phyloP scores from a whole-genome alignment of 2,113 vertebrate genomes.

The Myodes glareolus region DNA sequence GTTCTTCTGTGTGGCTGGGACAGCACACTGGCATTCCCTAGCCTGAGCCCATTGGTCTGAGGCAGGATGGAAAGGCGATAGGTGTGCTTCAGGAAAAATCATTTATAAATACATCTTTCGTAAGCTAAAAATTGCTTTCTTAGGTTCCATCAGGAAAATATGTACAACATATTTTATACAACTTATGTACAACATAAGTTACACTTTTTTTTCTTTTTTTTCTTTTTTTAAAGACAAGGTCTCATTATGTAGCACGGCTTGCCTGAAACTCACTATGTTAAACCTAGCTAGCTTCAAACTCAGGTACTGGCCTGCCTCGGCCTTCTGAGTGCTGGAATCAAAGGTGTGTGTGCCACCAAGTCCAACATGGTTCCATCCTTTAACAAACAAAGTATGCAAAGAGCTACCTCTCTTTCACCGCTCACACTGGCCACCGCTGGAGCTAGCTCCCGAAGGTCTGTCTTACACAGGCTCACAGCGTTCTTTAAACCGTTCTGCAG shows the following conservation, averaged over 20 bases:
- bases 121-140: background rate
- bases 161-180: background rate
- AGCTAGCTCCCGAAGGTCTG: background rate
- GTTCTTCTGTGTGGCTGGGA: background rate
- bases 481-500: background rate
- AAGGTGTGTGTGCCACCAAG: background rate
- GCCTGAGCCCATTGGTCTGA: background rate
- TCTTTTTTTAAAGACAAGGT: too few species aligned
- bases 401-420: background rate
- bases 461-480: background rate
- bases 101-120: background rate
- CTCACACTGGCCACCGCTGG: background rate
- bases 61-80: background rate
- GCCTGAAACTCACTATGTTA: background rate
- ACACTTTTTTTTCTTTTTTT: background rate
- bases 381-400: background rate
- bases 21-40: background rate
- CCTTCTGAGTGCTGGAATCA: background rate
- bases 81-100: background rate
- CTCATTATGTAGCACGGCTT: too few species aligned
- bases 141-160: background rate
- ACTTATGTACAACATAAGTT: background rate
- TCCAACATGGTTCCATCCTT: background rate
- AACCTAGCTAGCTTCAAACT: background rate
- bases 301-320: background rate